These are phyloP conservation scores for Papilio gigon DNA, from an alignment of 2,888 invertebrate species.

Conservation along the genomic window DNA sequence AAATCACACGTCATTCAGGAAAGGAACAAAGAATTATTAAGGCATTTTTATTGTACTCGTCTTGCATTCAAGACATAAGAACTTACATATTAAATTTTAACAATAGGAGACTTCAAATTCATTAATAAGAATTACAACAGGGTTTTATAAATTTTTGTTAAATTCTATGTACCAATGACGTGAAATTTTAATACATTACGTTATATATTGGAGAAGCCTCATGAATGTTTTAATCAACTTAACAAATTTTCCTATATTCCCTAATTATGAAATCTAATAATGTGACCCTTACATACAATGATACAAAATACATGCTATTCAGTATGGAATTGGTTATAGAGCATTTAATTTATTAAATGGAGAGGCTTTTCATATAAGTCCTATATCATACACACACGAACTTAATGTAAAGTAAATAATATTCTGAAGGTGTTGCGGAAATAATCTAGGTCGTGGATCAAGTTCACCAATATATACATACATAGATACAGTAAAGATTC, in stretches of 20 bases:
- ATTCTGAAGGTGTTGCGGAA: conserved; percentile 16
- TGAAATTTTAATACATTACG: conserved; percentile 9
- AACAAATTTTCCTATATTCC: conserved; percentile 7
- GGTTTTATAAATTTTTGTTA: conserved; percentile 18
- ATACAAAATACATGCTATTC: conserved; percentile 9
- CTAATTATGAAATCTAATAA: conserved; percentile 1
- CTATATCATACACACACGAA: conserved; percentile 1
- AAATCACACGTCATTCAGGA: conserved; percentile 17
- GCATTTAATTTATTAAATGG: conserved; percentile 7
- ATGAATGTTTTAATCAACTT: conserved; percentile 7
- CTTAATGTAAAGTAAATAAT: conserved; percentile 31
- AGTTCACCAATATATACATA: conserved; percentile 37
- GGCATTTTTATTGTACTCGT: conserved; percentile 37
- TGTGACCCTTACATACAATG: conserved; percentile 14
- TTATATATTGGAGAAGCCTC: conserved; percentile 12
- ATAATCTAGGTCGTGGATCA: conserved; percentile 26
- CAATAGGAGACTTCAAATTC: conserved; percentile 27
- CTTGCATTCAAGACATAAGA: conserved; percentile 33
- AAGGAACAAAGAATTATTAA: conserved; percentile 33
- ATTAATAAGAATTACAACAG: conserved; percentile 21
- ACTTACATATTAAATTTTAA: conserved; percentile 34
- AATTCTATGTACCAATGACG: conserved; percentile 19
- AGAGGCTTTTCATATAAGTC: conserved; percentile 11
- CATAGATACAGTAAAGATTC: conserved; percentile 33
- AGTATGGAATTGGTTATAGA: not conserved